Evolutionary conservation across 2,113 vertebrate genomes (phyloP).

Genomic region (Cinclus cinclus): DNA sequence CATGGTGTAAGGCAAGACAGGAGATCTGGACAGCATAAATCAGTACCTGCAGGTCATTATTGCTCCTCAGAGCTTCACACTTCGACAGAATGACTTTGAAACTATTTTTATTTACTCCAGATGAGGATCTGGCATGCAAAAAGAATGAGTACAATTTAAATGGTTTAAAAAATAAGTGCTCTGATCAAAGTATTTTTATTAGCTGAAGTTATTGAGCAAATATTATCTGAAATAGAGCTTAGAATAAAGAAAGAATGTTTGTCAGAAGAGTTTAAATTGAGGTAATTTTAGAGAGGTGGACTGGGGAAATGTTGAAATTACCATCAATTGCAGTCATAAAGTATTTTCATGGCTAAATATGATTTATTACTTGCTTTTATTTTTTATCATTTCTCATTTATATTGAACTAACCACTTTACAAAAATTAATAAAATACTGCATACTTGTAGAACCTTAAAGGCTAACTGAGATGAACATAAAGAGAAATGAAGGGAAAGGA

Average conservation of each 20-base stretch:
- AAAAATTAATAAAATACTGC: conserved; percentile 30
- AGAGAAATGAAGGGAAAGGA: conserved; percentile 49
- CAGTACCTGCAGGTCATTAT: not conserved
- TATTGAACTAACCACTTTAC: not conserved
- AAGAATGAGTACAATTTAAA: not conserved
- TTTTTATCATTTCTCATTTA: conserved; percentile 38
- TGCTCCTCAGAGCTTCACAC: not conserved
- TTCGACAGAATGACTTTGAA: not conserved
- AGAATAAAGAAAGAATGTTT: conserved; percentile 11
- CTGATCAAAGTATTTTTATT: not conserved
- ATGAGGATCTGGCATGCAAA: not conserved
- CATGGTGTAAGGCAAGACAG: not conserved
- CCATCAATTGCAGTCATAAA: not conserved
- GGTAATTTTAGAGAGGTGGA: not conserved
- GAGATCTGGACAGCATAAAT: not conserved
- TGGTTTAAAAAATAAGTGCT: not conserved
- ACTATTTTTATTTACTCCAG: not conserved
- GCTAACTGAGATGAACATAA: conserved; percentile 32
- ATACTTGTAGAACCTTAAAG: conserved; percentile 31
- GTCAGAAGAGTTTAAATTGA: conserved; percentile 3
- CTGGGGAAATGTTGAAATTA: not conserved
- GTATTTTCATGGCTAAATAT: conserved; percentile 25
- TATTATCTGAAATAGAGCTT: not conserved
- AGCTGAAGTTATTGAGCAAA: not conserved
- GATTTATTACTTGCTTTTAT: conserved; percentile 34